Evolutionary conservation across 2,797 vertebrate genomes (phyloP).

Genomic region (Cossypha polioptera): DNA sequence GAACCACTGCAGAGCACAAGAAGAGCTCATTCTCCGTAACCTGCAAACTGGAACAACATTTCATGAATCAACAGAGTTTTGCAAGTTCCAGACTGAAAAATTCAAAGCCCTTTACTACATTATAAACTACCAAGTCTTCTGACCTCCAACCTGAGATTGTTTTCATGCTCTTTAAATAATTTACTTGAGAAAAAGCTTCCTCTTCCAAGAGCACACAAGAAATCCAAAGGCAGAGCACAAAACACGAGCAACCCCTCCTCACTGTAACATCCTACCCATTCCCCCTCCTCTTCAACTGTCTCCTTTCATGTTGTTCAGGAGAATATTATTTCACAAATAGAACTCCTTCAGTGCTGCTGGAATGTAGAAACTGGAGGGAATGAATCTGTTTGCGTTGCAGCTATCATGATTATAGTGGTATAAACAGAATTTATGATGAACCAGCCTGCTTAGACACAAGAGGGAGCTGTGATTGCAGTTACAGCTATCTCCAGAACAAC

Average conservation of each 20-base stretch:
- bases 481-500: not conserved
- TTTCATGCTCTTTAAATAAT: not conserved
- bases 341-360: not conserved
- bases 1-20: not conserved
- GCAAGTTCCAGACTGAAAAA: not conserved
- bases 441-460: conserved; percentile 29
- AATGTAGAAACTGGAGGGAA: not conserved
- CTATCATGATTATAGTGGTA: not conserved
- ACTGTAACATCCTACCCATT: not conserved
- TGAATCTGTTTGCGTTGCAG: not conserved
- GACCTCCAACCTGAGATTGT: not conserved
- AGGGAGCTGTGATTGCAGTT: conserved; percentile 50
- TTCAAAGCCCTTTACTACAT: not conserved
- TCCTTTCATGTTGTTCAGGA: not conserved
- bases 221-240: not conserved
- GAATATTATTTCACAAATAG: not conserved
- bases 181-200: not conserved
- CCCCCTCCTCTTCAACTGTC: not conserved
- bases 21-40: not conserved
- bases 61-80: not conserved
- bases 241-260: not conserved
- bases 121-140: not conserved
- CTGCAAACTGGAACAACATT: not conserved
- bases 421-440: not conserved
- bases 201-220: not conserved